These are phyloP conservation scores for Lamproptera curius DNA, from an alignment of 2,888 invertebrate species.

Conservation along the genomic window DNA sequence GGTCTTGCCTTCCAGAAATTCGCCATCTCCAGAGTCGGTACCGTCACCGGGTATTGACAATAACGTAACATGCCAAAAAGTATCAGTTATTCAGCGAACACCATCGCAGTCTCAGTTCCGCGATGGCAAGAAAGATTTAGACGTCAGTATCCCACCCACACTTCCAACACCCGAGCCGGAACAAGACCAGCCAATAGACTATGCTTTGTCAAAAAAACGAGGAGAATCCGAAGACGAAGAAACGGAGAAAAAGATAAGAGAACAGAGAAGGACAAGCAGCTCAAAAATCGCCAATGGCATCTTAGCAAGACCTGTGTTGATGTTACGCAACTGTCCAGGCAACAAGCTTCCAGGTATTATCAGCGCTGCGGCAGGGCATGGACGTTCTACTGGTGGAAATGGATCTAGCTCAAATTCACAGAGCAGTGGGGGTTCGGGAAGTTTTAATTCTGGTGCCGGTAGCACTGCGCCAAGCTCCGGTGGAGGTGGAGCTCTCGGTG, in stretches of 20 bases:
- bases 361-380: constrained; percentile 89
- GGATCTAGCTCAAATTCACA: constrained; percentile 75
- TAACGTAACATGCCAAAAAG: constrained; percentile 82
- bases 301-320: constrained; percentile 71
- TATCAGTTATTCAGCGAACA: constrained; percentile 90
- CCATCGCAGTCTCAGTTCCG: constrained; percentile 78
- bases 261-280: constrained; percentile 83
- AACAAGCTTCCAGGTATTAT: constrained; percentile 82
- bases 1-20: constrained; percentile 72
- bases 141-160: constrained; percentile 72
- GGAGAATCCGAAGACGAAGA: constrained; percentile 83
- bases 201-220: constrained; percentile 89
- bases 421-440: constrained; percentile 67
- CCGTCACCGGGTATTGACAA: constrained; percentile 82
- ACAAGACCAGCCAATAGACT: constrained; percentile 93
- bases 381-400: constrained; percentile 81
- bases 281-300: constrained; percentile 81
- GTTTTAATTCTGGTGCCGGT: constrained; percentile 76
- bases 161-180: constrained; percentile 80
- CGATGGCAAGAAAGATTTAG: constrained; percentile 67
- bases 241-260: constrained; percentile 82
- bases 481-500: constrained; percentile 80
- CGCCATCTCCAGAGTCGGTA: constrained; percentile 71
- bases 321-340: constrained; percentile 75
- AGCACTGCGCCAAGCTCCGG: constrained; percentile 78